Percentiles rank a stretch among this genome's conserved stretches.
Conservation (phyloP, 2,113 vertebrate species). For the Origma solitaria region DNA sequence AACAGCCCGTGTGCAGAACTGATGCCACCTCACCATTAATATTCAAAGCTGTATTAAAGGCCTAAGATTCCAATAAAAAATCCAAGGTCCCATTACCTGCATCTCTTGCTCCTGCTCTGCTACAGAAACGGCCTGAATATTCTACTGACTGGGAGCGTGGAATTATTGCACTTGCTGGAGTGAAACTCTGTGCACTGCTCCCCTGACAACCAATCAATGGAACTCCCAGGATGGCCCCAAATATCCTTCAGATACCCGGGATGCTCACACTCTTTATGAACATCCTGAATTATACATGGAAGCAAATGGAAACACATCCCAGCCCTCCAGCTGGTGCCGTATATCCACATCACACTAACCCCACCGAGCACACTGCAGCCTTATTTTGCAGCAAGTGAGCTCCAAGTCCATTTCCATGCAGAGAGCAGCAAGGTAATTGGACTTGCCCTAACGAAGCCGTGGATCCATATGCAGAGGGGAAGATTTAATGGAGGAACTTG, state of each 20-base stretch:
- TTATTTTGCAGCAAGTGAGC: background rate
- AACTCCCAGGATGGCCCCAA: background rate
- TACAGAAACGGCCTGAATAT: background rate
- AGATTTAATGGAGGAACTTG: slow-evolving; percentile 27
- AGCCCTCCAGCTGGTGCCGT: background rate
- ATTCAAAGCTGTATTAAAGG: background rate
- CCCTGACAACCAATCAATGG: background rate
- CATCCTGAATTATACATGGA: slow-evolving; percentile 20
- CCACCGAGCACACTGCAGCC: background rate
- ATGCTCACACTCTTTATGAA: background rate
- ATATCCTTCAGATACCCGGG: background rate
- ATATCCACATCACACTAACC: background rate
- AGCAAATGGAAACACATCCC: slow-evolving; percentile 1
- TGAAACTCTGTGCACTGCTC: background rate
- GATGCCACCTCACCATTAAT: background rate
- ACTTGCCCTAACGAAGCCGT: background rate
- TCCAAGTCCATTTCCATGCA: background rate
- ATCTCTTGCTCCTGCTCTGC: background rate
- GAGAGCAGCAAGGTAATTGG: slow-evolving; percentile 3
- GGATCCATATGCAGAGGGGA: background rate
- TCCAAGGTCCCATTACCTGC: background rate
- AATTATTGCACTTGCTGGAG: background rate
- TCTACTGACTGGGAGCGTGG: background rate
- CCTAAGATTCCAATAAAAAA: background rate
- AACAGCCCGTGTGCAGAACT: background rate